Base-by-base conservation (phyloP, 2,113 vertebrate species). In the Osmerus eperlanus region DNA sequence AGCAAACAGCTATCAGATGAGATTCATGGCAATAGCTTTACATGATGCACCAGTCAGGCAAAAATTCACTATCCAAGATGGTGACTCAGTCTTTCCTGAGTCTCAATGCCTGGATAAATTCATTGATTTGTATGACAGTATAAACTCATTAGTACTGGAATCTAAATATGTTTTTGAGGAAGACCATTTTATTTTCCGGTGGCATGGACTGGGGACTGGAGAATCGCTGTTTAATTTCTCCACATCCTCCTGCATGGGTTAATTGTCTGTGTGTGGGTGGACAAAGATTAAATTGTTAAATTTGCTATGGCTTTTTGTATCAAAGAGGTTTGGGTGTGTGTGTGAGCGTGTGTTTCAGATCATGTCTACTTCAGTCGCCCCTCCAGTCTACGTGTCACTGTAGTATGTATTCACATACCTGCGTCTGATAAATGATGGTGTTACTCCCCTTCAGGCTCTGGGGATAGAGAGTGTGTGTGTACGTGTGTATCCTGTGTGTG, bases 1-100 rank as follows among this genome's bases (percentile, higher is more conserved):
- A 51, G 36, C 60, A 67, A 74, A 74, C 64, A 61, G 36, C 14
- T 23, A 36, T 32, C 29, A 19, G 5, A 32, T 51, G 59, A 29
- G 72, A 74, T 23, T 32, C 18, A 74, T 74, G 65, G 47, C 21
- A 19, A 65, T 19, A 18, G 47, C 21, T 25, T 32, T 18, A 68
- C 21, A 23, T 25, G 21, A 8, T 32, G 14, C 60, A 58, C 29
- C 65, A 19, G 36, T 32, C 63, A 65, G 68, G 21, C 51, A n/a
- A 36, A 36, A n/a, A 61, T 56, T 56, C 62, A 61, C 15, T 8
- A 67, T 12, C 12, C 18, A n/a, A 47, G 67, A 60, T 65, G 53
- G 55, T 77, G 60, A 14, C 18, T 59, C 25, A 69, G 59, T 73
- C 53, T 68, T 72, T 72, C 58, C 58, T 60, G 0, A 23, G 19